Evolutionary conservation across 2,113 vertebrate species (phyloP).

Genomic region (Tretioscincus oriximinensis): DNA sequence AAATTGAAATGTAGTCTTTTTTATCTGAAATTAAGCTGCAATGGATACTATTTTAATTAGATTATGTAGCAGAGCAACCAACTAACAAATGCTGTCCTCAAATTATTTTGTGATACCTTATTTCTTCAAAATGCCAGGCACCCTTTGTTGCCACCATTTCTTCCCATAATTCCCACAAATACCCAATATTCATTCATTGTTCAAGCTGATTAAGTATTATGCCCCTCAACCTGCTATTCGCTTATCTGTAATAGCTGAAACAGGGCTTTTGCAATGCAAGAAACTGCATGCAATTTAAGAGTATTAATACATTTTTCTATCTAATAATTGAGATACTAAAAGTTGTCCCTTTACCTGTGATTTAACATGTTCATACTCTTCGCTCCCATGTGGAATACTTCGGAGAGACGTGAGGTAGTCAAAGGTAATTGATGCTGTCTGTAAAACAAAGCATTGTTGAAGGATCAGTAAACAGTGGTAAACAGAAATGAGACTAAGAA

Average conservation of each 20-base stretch:
- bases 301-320: not conserved
- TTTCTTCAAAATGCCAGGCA: conserved; percentile 14
- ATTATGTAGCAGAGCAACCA: conserved; percentile 8
- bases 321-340: not conserved
- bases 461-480: no score
- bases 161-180: not conserved
- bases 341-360: conserved; percentile 81
- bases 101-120: conserved; percentile 14
- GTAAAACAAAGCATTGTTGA: conserved; percentile 56
- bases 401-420: conserved; percentile 90
- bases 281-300: not conserved
- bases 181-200: not conserved
- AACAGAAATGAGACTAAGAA: no score
- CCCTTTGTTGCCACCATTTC: not conserved
- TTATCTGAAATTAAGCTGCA: conserved; percentile 1
- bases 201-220: conserved; percentile 1
- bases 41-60: conserved; percentile 28
- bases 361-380: conserved; percentile 83
- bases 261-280: not conserved
- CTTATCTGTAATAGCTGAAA: not conserved
- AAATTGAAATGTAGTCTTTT: not conserved
- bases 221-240: not conserved
- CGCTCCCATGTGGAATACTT: conserved; percentile 77
- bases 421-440: conserved; percentile 89
- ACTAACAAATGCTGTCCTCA: not conserved